Evolutionary conservation across 2,113 vertebrate species (phyloP), one percentile per base, ranked within the genome.

Genomic region (Kobus ellipsiprymnus): DNA sequence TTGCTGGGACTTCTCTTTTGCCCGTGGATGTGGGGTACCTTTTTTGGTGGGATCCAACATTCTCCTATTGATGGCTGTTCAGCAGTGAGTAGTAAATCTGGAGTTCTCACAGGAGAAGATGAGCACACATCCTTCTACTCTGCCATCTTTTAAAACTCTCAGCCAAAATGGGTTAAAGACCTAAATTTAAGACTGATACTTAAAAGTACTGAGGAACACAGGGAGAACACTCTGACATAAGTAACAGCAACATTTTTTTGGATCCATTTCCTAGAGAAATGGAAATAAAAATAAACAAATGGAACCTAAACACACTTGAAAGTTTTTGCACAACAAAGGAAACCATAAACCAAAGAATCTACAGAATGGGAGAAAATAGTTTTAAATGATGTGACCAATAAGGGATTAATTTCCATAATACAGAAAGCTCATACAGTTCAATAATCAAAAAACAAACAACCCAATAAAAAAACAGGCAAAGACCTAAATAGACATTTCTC

Each of bases 21-120:
- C 59, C 27, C 12, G 1, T 60, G 11, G 12, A 29, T 2, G 0
- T 60, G 27, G 2, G 27, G 12, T 60, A 60, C 12, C 27, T 14
- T 14, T 14, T 6, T 6, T 29, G 27, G 2, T 60, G 27, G 27
- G 27, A 29, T 60, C 59, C 27, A 60, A 60, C 59, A 60, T 60
- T 6, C 27, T 60, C 27, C 59, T 60, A 13, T 14, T 29, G 27
- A 60, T 60, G 27, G 59, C 3, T 60, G 59, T 60, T 13, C 27
- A 60, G 59, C 59, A 60, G 27, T 13, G 5, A 29, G 59, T 14
- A 29, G 27, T 60, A 60, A 60, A 14, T 29, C 29, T 60, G 59
- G 59, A 60, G 12, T 60, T 60, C 59, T 60, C 12, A 60, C 59
- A 60, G 50, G 3, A 50, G 27, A 60, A 6, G 59, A 29, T 60